A percentile compares a stretch with the other conserved stretches of the same genome.
Conservation (phyloP, 2,888 invertebrate species). For the Molorchus minor region DNA sequence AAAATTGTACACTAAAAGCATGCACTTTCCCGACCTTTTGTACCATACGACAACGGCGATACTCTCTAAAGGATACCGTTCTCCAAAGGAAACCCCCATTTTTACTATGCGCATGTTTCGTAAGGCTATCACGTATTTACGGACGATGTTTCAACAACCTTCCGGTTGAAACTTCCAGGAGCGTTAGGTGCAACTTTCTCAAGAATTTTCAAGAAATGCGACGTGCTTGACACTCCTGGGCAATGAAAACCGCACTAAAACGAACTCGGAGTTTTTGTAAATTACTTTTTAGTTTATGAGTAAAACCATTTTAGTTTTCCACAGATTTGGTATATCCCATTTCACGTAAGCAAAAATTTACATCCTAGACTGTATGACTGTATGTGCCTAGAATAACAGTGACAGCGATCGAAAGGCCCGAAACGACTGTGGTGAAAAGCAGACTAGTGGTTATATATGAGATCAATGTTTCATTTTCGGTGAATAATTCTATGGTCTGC, state of each 20-base stretch:
- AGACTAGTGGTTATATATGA: too few species aligned
- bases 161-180: neutral
- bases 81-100: neutral
- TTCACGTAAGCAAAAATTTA: too few species aligned
- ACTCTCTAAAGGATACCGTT: conserved; percentile 1
- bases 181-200: neutral
- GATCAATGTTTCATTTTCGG: too few species aligned
- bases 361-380: too few species aligned
- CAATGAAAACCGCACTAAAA: neutral
- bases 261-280: neutral
- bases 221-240: neutral
- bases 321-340: too few species aligned
- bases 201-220: neutral
- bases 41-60: neutral
- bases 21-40: neutral
- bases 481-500: too few species aligned
- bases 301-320: too few species aligned
- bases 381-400: too few species aligned
- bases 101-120: neutral
- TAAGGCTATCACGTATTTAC: conserved; percentile 5
- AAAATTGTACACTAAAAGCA: conserved; percentile 3
- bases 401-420: too few species aligned
- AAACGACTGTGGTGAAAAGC: too few species aligned
- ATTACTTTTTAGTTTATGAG: too few species aligned
- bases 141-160: neutral